Evolutionary conservation across 1,140 invertebrate genomes (phyloP).

Genomic region (Carposina sasakii): DNA sequence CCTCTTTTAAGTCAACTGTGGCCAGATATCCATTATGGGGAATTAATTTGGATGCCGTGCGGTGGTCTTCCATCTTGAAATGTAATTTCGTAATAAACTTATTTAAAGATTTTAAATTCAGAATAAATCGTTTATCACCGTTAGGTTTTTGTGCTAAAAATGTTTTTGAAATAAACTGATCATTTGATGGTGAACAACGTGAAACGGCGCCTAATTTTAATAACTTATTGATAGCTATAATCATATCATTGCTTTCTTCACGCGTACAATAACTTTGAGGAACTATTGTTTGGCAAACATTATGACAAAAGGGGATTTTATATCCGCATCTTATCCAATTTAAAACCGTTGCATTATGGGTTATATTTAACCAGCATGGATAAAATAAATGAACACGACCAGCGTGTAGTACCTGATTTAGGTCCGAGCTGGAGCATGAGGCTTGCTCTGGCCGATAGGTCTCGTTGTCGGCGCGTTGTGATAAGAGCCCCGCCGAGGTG

Average conservation of each 20-base stretch:
- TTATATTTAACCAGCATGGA: background rate
- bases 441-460: background rate
- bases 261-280: background rate
- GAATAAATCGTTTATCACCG: background rate
- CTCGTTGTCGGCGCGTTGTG: background rate
- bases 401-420: background rate
- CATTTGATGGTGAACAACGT: background rate
- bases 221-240: background rate
- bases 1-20: background rate
- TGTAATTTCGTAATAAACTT: constrained; percentile 1
- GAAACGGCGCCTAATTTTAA: background rate
- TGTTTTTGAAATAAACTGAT: background rate
- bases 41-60: constrained; percentile 1
- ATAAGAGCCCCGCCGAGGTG: background rate
- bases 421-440: background rate
- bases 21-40: background rate
- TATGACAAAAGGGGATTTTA: background rate
- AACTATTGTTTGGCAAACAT: background rate
- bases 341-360: background rate
- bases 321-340: background rate
- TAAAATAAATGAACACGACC: background rate
- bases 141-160: constrained; percentile 2
- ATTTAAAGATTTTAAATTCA: background rate
- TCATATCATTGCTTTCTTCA: background rate
- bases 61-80: background rate